Percentiles rank a stretch among this genome's conserved stretches.
Conservation (phyloP, 2,888 invertebrate species). For the Bombylius discolor region DNA sequence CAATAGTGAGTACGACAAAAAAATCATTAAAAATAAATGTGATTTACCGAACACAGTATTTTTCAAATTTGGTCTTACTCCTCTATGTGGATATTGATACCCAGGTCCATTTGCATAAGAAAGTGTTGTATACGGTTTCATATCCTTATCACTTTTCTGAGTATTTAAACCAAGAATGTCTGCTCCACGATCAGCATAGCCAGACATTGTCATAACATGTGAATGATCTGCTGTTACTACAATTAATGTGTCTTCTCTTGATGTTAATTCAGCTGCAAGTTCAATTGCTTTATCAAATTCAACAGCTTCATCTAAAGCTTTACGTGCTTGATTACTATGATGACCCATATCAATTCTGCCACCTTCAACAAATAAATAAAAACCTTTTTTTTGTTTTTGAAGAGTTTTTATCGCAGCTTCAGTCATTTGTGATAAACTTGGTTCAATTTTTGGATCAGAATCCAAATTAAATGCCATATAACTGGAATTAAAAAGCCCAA, state of each 20-base stretch:
- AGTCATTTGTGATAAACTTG: conserved; percentile 55
- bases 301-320: conserved; percentile 65
- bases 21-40: too few species aligned
- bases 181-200: conserved; percentile 51
- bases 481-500: conserved; percentile 42
- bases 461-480: conserved; percentile 45
- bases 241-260: conserved; percentile 57
- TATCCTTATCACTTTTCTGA: conserved; percentile 30
- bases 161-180: conserved; percentile 39
- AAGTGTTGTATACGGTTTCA: conserved; percentile 50
- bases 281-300: conserved; percentile 61
- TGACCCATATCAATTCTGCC: conserved; percentile 66
- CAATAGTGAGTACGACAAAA: too few species aligned
- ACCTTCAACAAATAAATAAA: conserved; percentile 48
- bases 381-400: conserved; percentile 43
- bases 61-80: conserved; percentile 18
- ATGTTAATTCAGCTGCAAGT: conserved; percentile 45
- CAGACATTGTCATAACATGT: conserved; percentile 62
- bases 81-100: conserved; percentile 30
- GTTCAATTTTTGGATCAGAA: conserved; percentile 34
- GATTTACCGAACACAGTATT: conserved; percentile 7
- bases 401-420: conserved; percentile 48
- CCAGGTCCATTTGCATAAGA: conserved; percentile 65
- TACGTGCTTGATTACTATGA: conserved; percentile 51
- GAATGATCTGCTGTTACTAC: conserved; percentile 69